Percentiles rank a stretch among this genome's conserved stretches.
phyloP scores from a whole-genome alignment of 2,113 vertebrate genomes.

The Dascyllus trimaculatus region DNA sequence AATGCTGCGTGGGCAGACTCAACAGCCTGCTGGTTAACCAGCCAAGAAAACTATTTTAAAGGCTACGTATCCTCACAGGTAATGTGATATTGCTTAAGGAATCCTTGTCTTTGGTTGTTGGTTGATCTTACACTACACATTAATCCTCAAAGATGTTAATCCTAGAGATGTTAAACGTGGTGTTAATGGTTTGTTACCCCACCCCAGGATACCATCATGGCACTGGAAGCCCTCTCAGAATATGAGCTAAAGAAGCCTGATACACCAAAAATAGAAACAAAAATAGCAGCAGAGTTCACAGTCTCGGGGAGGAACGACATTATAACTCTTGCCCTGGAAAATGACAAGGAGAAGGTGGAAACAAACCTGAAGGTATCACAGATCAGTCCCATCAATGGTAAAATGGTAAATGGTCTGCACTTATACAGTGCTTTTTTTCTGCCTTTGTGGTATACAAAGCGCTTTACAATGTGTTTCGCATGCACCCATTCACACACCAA shows the following conservation, averaged over 20 bases:
- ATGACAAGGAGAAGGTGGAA: slow-evolving; percentile 72
- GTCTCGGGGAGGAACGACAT: slow-evolving; percentile 41
- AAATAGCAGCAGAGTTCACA: slow-evolving; percentile 77
- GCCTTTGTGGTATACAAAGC: too few species aligned
- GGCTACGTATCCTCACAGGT: slow-evolving; percentile 83
- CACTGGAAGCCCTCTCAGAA: slow-evolving; percentile 86
- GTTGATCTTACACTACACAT: background rate
- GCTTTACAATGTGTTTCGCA: too few species aligned
- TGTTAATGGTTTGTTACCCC: background rate
- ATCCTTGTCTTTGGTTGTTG: background rate
- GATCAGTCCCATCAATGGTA: background rate
- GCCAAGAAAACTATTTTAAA: slow-evolving; percentile 85
- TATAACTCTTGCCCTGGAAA: slow-evolving; percentile 31
- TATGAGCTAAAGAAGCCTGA: slow-evolving; percentile 77
- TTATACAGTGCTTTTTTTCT: too few species aligned
- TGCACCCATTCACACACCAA: too few species aligned
- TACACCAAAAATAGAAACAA: background rate
- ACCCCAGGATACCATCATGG: slow-evolving; percentile 88
- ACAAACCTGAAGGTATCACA: slow-evolving; percentile 84
- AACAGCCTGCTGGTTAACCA: slow-evolving; percentile 84
- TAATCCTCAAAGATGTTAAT: too few species aligned
- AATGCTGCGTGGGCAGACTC: slow-evolving; percentile 68
- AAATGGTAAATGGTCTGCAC: too few species aligned
- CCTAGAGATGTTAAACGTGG: background rate
- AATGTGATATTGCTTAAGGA: background rate